phyloP scores from a whole-genome alignment of 2,113 vertebrate species.

The Coreoperca whiteheadi region DNA sequence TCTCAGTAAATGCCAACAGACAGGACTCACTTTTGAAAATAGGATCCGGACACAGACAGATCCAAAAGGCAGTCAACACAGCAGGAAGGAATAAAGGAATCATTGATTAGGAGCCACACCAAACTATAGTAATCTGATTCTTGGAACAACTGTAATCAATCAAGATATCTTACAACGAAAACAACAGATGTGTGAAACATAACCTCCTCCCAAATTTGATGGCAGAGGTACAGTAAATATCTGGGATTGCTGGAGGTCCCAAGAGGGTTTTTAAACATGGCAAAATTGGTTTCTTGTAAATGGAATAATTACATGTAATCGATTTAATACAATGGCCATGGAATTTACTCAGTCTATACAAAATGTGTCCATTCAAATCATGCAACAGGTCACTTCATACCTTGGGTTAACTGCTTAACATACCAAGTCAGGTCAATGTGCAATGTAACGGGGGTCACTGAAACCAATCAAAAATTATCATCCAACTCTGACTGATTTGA shows the following conservation, averaged over 20 bases:
- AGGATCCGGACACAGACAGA: background rate
- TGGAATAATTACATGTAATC: background rate
- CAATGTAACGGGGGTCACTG: background rate
- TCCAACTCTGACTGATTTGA: background rate
- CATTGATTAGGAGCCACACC: background rate
- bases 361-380: background rate
- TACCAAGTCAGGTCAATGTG: background rate
- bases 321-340: background rate
- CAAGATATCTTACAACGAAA: background rate
- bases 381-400: background rate
- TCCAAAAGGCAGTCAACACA: background rate
- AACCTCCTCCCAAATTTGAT: background rate
- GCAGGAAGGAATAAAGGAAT: background rate
- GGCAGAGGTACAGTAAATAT: background rate
- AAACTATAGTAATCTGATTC: background rate
- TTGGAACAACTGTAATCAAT: background rate
- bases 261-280: background rate
- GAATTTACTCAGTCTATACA: background rate
- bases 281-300: constrained; percentile 1
- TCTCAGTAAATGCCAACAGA: background rate
- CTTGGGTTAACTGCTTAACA: background rate
- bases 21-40: background rate
- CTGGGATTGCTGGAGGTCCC: background rate
- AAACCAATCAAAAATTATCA: background rate
- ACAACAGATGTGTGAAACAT: constrained; percentile 8